A percentile compares a stretch with the other conserved stretches of the same genome.
phyloP scores from a whole-genome alignment of 1,140 invertebrate genomes.

The Drosophila tristis region DNA sequence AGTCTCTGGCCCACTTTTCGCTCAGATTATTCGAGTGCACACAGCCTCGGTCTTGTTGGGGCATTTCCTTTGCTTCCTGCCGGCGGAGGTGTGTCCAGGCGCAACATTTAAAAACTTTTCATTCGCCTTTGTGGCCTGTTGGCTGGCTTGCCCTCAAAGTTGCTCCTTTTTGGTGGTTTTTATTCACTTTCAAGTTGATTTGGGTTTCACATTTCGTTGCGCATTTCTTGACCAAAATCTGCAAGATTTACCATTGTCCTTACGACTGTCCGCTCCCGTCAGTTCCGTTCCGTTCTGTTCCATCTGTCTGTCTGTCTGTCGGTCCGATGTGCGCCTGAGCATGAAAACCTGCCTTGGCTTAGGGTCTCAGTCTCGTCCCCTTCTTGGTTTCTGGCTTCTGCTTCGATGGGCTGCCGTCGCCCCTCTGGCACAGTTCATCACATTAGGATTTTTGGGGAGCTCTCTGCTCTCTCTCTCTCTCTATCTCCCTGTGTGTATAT shows the following conservation, averaged over 20 bases:
- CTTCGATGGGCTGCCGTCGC: constrained; percentile 1
- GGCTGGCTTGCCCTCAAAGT: constrained; percentile 19
- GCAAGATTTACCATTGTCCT: constrained; percentile 66
- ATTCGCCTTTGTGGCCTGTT: constrained; percentile 48
- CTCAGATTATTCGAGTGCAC: no score
- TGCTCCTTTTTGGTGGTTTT: constrained; percentile 30
- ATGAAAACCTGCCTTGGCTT: constrained; percentile 46
- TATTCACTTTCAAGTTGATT: constrained; percentile 71
- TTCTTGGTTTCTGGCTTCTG: background rate
- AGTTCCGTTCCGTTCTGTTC: background rate
- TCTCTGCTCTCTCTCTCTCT: background rate
- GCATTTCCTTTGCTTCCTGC: no score
- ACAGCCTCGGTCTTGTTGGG: no score
- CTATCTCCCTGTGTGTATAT: constrained; percentile 12
- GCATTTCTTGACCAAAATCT: constrained; percentile 75
- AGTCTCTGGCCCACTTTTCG: no score
- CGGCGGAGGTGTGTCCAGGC: constrained; percentile 5
- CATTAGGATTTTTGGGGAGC: constrained; percentile 16
- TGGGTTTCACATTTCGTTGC: constrained; percentile 59
- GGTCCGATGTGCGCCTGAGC: constrained; percentile 35
- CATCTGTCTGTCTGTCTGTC: constrained; percentile 11
- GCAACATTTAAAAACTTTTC: constrained; percentile 42
- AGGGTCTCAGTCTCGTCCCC: constrained; percentile 5
- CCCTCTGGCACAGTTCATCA: constrained; percentile 64
- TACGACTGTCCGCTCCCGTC: constrained; percentile 37